phyloP scores from a whole-genome alignment of 2,888 invertebrate species.

The Rhamphomyia laevipes region DNA sequence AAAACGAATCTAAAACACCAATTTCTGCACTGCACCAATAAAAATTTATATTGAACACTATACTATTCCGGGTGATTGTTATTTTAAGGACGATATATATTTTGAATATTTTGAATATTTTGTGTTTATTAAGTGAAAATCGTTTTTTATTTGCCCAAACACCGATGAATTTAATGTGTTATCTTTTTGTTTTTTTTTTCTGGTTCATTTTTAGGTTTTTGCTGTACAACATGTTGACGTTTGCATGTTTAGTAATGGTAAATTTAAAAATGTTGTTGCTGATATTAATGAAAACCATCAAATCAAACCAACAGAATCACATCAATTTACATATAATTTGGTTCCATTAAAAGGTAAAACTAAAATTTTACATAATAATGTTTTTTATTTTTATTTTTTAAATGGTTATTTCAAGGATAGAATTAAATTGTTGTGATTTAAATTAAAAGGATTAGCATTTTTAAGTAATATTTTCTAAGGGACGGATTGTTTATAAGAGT shows the following conservation, averaged over 20 bases:
- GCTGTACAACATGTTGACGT: constrained; percentile 81
- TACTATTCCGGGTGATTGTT: no score
- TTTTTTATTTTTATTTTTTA: no score
- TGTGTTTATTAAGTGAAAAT: no score
- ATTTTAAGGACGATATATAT: no score
- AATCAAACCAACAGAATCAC: constrained; percentile 48
- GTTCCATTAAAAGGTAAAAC: constrained; percentile 47
- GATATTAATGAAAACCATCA: constrained; percentile 51
- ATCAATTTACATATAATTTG: constrained; percentile 50
- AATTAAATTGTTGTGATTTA: neutral
- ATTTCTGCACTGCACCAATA: no score
- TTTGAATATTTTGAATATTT: no score
- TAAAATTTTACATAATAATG: no score
- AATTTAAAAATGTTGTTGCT: constrained; percentile 70
- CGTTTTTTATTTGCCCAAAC: no score
- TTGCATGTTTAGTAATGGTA: constrained; percentile 84
- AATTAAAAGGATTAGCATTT: neutral
- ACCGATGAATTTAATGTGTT: neutral
- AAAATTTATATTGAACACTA: no score
- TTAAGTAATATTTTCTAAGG: neutral
- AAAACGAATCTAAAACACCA: no score
- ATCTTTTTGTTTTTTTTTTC: neutral
- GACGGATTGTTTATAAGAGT: no score
- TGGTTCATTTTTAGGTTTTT: constrained; percentile 45
- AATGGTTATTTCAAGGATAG: constrained; percentile 4